Conservation (phyloP, 2,113 vertebrate genomes). For the Petaurus breviceps region DNA sequence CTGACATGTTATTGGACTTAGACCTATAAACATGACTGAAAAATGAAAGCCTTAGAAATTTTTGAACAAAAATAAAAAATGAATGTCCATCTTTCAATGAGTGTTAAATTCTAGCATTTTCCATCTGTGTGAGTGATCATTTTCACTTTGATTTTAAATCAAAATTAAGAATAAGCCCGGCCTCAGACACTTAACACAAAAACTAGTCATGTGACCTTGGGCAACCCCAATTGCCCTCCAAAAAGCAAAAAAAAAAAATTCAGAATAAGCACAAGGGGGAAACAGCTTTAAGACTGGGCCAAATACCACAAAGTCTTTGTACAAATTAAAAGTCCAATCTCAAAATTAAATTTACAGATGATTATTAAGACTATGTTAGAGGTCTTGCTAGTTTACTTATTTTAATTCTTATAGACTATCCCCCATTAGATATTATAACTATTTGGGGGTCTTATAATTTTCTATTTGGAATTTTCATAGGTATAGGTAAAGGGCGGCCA, state of each 20-base stretch:
- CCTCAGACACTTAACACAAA: no score
- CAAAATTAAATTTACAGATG: not conserved
- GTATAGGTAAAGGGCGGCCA: no score
- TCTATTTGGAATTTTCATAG: not conserved
- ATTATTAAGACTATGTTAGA: no score
- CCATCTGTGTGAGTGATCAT: not conserved
- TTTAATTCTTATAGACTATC: not conserved
- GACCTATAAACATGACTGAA: not conserved
- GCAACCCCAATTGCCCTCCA: no score
- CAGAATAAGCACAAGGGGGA: not conserved
- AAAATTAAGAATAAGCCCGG: not conserved
- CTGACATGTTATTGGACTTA: not conserved
- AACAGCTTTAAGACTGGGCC: not conserved
- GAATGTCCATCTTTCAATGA: not conserved
- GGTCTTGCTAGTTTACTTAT: not conserved
- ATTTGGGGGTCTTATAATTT: not conserved
- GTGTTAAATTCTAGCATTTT: not conserved
- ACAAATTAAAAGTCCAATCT: not conserved
- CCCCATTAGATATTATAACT: not conserved
- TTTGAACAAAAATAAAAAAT: not conserved
- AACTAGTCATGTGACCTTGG: no score
- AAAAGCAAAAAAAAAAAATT: no score
- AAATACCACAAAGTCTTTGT: not conserved
- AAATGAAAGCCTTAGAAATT: not conserved
- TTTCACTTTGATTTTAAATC: not conserved